A percentile compares a stretch with the other conserved stretches of the same genome.
These are phyloP conservation scores for Corvus hawaiiensis DNA, from an alignment of 2,113 vertebrate species.

Conservation along the genomic window DNA sequence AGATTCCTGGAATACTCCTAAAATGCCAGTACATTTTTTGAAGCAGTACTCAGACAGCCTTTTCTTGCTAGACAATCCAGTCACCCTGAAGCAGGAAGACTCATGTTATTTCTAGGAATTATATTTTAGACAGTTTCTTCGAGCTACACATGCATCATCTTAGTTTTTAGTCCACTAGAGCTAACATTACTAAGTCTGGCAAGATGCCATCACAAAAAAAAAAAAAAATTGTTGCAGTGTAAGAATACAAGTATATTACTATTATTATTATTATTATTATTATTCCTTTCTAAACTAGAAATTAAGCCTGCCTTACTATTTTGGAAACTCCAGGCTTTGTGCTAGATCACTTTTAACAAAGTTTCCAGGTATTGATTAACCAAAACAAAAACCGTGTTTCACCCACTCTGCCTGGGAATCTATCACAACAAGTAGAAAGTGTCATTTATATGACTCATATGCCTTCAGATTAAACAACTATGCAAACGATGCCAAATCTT, in stretches of 20 bases:
- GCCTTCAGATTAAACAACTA: not conserved
- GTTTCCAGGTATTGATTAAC: not conserved
- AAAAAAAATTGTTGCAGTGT: not conserved
- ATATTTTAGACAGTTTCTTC: not conserved
- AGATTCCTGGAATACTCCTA: not conserved
- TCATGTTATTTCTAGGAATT: constrained; percentile 10
- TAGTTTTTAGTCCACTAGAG: not conserved
- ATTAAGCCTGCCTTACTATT: not conserved
- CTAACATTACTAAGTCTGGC: not conserved
- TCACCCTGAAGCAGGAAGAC: not conserved
- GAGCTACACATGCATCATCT: not conserved
- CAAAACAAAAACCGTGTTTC: not conserved
- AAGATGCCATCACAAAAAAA: not conserved
- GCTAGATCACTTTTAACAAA: not conserved
- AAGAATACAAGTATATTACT: not conserved
- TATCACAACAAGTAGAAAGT: not conserved
- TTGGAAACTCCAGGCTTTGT: not conserved
- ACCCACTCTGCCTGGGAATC: not conserved
- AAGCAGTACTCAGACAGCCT: not conserved
- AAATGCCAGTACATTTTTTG: not conserved
- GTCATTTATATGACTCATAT: not conserved
- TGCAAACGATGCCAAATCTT: not conserved
- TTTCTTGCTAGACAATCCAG: not conserved
- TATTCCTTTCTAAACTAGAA: not conserved
- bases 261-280: not conserved